Evolutionary conservation across 2,797 vertebrate genomes (phyloP), one percentile per base, ranked within the genome.

Genomic region (Botia almorhae): DNA sequence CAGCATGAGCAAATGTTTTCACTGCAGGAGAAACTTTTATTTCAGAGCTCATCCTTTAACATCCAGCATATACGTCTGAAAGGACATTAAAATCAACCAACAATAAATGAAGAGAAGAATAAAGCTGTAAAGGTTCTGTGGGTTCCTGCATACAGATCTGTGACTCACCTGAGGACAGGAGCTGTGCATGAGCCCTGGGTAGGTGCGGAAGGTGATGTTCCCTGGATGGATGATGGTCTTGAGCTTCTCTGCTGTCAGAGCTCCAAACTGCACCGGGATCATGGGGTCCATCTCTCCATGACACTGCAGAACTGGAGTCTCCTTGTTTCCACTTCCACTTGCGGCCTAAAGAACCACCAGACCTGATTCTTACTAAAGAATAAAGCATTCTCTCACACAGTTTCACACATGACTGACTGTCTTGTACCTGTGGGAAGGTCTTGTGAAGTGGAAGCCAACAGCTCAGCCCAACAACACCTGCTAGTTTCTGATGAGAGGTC

Each of bases 371-470:
- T 46, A 46, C 43, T 10, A 10, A 1, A 46, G 39, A 8, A 46
- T 2, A 46, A 26, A 26, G 23, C 23, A 26, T 39, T 7, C 7
- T 39, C 7, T 39, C 43, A 46, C 7, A 10, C 68, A 82, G 0
- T 33, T 11, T 33, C 1, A 70, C 12, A 78, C 13, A n/a, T 4
- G 23, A 0, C 10, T 51, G 29, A 19, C 2, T 74, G 33, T 17
- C n/a, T 55, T 61, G 69, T 90, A 98, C 98, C 95, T 95, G 94
- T 7, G 97, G 96, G 92, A 99, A 99, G 87, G 89, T 94, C 91
- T 88, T 96, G 90, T 98, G 96, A 84, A 99, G 95, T 0, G 98
- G 98, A 51, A 99, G 92, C 98, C 98, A 99, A 89, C 97, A 99
- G 89, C 98, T 99, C 91, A 99, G 94, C 0, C 96, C 98, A 86